Percentiles rank a stretch among this genome's conserved stretches.
These are phyloP conservation scores for Apodemus speciosus DNA, from an alignment of 2,113 vertebrate genomes.

Conservation along the genomic window DNA sequence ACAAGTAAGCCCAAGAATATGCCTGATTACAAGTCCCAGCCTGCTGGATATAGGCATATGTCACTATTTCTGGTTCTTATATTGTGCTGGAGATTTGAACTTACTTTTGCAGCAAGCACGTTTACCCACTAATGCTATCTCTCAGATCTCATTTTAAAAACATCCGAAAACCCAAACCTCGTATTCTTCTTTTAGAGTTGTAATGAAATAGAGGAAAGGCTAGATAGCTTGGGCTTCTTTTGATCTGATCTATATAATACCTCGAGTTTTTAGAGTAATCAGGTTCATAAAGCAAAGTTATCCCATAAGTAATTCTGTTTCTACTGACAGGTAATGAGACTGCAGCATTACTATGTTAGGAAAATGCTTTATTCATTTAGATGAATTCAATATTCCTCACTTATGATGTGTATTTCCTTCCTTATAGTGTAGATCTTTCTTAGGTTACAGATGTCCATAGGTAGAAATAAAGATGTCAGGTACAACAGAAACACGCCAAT, in stretches of 20 bases:
- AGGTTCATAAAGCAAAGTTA: not conserved
- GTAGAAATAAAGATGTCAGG: not conserved
- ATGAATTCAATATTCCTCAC: conserved; percentile 27
- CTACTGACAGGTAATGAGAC: not conserved
- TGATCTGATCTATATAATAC: not conserved
- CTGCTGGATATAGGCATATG: not conserved
- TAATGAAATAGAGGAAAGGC: conserved; percentile 28
- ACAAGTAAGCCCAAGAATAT: not conserved
- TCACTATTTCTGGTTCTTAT: not conserved
- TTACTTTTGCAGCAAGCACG: not conserved
- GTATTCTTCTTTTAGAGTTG: not conserved
- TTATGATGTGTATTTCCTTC: not conserved
- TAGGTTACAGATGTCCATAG: not conserved
- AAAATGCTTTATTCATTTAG: not conserved
- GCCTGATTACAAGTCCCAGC: too few species aligned
- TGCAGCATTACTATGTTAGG: not conserved
- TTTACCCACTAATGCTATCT: not conserved
- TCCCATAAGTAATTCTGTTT: not conserved
- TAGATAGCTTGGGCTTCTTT: not conserved
- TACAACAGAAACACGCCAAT: conserved; percentile 12
- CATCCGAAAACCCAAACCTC: not conserved
- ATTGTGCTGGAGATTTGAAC: not conserved
- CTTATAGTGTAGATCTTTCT: not conserved
- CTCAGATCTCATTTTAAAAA: not conserved
- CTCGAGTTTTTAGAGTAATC: conserved; percentile 8